Percentiles rank a stretch among this genome's conserved stretches.
These are phyloP conservation scores for Lepisosteus oculatus DNA, from an alignment of 2,113 vertebrate genomes.

Conservation along the genomic window DNA sequence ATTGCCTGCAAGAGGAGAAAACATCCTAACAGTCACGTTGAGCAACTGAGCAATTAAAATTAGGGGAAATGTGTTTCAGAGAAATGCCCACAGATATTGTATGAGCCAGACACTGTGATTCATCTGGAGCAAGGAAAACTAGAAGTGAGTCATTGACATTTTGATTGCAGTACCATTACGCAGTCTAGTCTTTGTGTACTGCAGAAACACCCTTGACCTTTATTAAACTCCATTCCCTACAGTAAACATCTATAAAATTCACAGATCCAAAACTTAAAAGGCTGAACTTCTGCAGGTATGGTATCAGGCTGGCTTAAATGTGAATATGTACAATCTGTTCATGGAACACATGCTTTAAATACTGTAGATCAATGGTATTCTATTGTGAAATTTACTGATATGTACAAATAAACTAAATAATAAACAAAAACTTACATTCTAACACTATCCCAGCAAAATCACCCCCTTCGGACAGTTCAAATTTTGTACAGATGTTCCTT, in stretches of 20 bases:
- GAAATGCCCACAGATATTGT: not conserved
- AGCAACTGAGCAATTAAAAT: slow-evolving; percentile 41
- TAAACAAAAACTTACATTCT: slow-evolving; percentile 68
- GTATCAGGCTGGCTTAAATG: no score
- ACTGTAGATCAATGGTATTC: no score
- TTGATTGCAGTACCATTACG: not conserved
- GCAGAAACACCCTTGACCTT: no score
- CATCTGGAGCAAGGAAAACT: not conserved
- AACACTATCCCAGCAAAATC: slow-evolving; percentile 70
- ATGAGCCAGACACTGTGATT: not conserved
- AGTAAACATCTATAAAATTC: no score
- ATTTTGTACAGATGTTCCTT: slow-evolving; percentile 58
- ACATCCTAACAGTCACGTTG: not conserved
- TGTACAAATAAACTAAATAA: no score
- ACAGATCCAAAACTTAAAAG: no score
- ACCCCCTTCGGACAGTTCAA: slow-evolving; percentile 62
- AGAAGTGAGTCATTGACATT: not conserved
- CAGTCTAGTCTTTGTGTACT: no score
- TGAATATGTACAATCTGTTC: no score
- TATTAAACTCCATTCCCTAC: no score
- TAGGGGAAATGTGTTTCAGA: not conserved
- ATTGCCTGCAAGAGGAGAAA: slow-evolving; percentile 59
- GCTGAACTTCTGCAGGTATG: no score
- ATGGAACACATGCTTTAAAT: no score
- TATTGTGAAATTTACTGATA: no score